Conservation (phyloP, 2,797 vertebrate genomes). For the Galaxias olidus region DNA sequence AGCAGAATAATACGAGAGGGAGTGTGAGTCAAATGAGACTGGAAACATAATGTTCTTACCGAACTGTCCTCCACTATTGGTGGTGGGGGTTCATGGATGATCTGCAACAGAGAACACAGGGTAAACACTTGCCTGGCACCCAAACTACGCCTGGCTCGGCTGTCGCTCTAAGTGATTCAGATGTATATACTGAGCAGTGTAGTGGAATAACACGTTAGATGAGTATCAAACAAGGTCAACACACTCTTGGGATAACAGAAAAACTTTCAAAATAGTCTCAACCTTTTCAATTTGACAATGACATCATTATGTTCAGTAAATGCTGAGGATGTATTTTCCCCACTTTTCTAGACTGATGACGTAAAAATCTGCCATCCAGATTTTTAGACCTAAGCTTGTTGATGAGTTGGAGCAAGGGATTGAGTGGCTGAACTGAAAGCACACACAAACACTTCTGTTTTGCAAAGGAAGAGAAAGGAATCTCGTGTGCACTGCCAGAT, state of each 20-base stretch:
- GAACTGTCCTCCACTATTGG: conserved; percentile 89
- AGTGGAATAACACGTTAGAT: no score
- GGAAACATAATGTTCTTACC: conserved; percentile 75
- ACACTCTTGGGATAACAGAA: no score
- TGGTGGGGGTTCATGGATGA: conserved; percentile 92
- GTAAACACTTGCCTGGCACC: not conserved
- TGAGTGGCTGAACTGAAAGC: conserved; percentile 18
- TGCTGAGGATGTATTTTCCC: no score
- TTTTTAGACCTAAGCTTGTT: conserved; percentile 47
- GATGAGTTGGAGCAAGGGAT: conserved; percentile 21
- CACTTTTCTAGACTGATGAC: conserved; percentile 62
- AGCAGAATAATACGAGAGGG: not conserved
- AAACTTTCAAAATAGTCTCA: no score
- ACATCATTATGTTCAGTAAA: no score
- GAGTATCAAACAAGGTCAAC: no score
- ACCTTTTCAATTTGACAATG: no score
- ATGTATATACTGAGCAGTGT: no score
- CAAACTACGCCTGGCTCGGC: no score
- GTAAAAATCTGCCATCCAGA: conserved; percentile 75
- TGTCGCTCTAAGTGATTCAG: no score
- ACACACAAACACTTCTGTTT: conserved; percentile 34
- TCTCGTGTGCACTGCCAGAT: not conserved
- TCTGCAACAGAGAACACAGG: conserved; percentile 67
- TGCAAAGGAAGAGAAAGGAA: not conserved
- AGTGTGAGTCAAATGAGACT: not conserved